Base-by-base conservation (phyloP, 2,797 vertebrate genomes). In the Enteromius treurensis region DNA sequence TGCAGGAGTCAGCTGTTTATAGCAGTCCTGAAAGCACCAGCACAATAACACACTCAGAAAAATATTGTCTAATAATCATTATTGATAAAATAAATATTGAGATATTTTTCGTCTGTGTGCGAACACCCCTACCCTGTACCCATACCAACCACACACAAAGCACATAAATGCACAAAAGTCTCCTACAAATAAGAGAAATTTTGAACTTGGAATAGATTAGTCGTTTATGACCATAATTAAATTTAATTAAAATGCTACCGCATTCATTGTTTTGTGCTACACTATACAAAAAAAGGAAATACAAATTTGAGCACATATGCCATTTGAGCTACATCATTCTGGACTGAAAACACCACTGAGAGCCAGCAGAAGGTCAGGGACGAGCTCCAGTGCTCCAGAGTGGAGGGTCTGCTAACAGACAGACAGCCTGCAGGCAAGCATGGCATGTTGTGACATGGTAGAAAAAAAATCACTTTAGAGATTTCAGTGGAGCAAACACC, bases 361-460 rank as follows among this genome's bases (percentile, higher is more conserved):
- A 49, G 55, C 14, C 15, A 47, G 47, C 49, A 79, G 51, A 47
- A 79, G 80, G 69, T 51, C 70, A 81, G 58, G 23, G 32, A 65
- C 3, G 9, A 40, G 51, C n/a, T 80, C 79, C 49, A 70, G 67
- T 7, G n/a, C 70, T 37, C 55, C 69, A 70, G 37, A 77, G 82
- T 29, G 2, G 82, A 64, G 42, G 64, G 34, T 62, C 29, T 76
- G 49, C 79, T 65, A 60, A 75, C 73, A 78, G 62, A 69, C 68
- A 69, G 74, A 62, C 73, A 80, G 77, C 79, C 80, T 77, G 47
- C 74, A 79, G 86, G 40, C 77, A 23, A 71, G 53, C 9, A 21
- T 73, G 62, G 55, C 71, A 69, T 82, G 76, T 51, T 75, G 80
- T 73, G 70, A 76, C 74, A 82, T 10, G 29, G 37, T 64, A 75